Conservation (phyloP, 2,113 vertebrate species). For the Myotis lucifugus region DNA sequence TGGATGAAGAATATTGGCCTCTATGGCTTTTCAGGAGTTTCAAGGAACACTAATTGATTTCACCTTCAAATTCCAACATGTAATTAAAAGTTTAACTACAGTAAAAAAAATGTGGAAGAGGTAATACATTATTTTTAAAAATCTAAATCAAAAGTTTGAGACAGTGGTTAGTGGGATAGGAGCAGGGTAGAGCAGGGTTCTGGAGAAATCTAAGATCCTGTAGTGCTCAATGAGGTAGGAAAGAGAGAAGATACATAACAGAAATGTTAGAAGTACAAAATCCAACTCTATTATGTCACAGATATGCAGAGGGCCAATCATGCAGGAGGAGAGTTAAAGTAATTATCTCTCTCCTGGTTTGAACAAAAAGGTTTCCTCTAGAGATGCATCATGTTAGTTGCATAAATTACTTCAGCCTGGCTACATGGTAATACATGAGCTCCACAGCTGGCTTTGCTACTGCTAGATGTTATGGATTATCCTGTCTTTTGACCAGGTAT, state of each 20-base stretch:
- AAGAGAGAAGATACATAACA: neutral
- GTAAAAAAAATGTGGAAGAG: neutral
- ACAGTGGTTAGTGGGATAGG: neutral
- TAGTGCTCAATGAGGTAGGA: neutral
- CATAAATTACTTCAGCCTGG: conserved; percentile 65
- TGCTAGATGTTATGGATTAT: conserved; percentile 78
- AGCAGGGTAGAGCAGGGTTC: neutral
- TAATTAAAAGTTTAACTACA: neutral
- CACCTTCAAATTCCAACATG: neutral
- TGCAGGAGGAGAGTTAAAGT: neutral
- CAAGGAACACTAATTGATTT: neutral
- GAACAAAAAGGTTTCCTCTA: conserved; percentile 45
- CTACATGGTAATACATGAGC: conserved; percentile 66
- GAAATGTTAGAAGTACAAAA: neutral
- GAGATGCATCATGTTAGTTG: conserved; percentile 62
- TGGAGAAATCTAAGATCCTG: neutral
- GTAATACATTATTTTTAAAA: neutral
- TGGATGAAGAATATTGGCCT: neutral
- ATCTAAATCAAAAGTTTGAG: neutral
- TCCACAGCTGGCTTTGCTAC: conserved; percentile 74
- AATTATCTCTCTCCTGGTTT: conserved; percentile 23
- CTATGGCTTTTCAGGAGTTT: neutral
- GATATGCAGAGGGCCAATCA: neutral
- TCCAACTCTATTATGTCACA: neutral
- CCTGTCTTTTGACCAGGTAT: conserved; percentile 79